Conservation (phyloP, 2,113 vertebrate species). For the zebrafish (Danio rerio) region GRCz12tu NC_133194.1:11302001-11302500, state of each 20-base stretch:
- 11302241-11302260: background rate
- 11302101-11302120: background rate
- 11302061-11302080: constrained; percentile 27
- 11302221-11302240: constrained; percentile 17
- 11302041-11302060: constrained; percentile 50
- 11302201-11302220: constrained; percentile 20
- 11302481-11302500: constrained; percentile 34
- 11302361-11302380: background rate
- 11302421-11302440: background rate
- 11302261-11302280: constrained; percentile 24
- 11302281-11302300: constrained; percentile 41
- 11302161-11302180: background rate
- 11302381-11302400: background rate
- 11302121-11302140: constrained; percentile 31
- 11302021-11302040: constrained; percentile 42
- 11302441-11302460: constrained; percentile 1
- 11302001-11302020: constrained; percentile 57
- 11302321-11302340: background rate
- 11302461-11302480: background rate
- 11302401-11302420: constrained; percentile 11
- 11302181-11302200: constrained; percentile 8
- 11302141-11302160: constrained; percentile 26
- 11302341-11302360: constrained; percentile 21
- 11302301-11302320: constrained; percentile 28
- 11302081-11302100: background rate